phyloP scores from a whole-genome alignment of 2,888 invertebrate genomes.

The Brenthis daphne region DNA sequence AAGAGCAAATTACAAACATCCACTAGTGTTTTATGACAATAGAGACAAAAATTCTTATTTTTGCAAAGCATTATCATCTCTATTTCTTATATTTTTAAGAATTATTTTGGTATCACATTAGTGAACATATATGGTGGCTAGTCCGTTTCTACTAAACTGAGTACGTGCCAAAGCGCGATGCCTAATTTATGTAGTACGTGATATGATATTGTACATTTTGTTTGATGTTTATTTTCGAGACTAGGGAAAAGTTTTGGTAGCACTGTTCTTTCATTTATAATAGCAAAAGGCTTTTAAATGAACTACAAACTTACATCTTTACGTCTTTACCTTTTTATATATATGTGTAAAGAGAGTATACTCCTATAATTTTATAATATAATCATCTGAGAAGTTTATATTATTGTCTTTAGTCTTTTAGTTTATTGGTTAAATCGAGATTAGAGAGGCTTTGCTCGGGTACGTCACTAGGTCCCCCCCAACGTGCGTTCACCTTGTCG shows the following conservation, averaged over 20 bases:
- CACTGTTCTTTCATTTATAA: not conserved
- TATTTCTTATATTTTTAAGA: not conserved
- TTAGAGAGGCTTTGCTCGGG: too few species aligned
- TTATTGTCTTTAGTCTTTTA: too few species aligned
- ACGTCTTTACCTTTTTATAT: too few species aligned
- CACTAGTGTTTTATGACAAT: constrained; percentile 22
- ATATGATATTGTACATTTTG: constrained; percentile 16
- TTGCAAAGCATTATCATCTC: constrained; percentile 15
- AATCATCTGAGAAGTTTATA: too few species aligned
- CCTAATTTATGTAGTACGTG: constrained; percentile 20
- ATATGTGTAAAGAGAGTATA: too few species aligned
- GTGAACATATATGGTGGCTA: not conserved
- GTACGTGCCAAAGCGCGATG: constrained; percentile 30
- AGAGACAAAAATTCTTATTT: constrained; percentile 5
- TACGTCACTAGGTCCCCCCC: too few species aligned
- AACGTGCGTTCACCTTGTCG: too few species aligned
- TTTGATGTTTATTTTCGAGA: constrained; percentile 20
- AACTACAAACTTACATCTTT: constrained; percentile 4
- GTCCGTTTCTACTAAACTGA: constrained; percentile 17
- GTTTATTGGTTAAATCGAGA: too few species aligned
- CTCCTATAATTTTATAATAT: too few species aligned
- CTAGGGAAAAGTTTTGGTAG: constrained; percentile 10
- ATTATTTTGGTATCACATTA: not conserved
- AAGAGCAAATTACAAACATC: constrained; percentile 16
- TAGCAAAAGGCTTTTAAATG: not conserved